Base-by-base conservation (phyloP, 2,113 vertebrate species). In the Anser brachyrhynchus region DNA sequence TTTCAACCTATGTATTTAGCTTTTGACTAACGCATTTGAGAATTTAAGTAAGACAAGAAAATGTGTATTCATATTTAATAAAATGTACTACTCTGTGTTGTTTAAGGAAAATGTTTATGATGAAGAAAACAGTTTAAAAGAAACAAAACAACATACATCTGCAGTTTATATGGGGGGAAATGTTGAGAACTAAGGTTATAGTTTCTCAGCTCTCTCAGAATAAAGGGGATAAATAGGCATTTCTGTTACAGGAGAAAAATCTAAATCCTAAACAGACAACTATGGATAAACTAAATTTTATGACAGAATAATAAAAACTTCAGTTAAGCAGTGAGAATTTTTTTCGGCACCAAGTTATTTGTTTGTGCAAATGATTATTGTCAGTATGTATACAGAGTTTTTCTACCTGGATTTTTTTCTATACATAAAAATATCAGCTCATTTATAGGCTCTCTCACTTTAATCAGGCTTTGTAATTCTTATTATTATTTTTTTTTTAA, bases 161-260 rank as follows among this genome's bases (percentile, higher is more conserved):
- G 21, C 46, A 79, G 44, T 18, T 76, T 77, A 26, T 41, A 78
- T 46, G 25, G 81, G 95, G 62, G 77, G 61, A 92, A 73, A 92
- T 80, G n/a, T 85, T 81, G 39, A 57, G 43, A 91, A 44, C 52
- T 87, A 67, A 67, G 33, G 33, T 94, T 92, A 65, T 26, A 86
- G 84, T 86, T 62, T 75, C 75, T 52, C 69, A 74, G 71, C 39
- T 79, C 80, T 83, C 61, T 88, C 73, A 78, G 59, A 58, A 65
- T 65, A 43, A 84, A 90, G 70, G 73, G 83, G 74, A 49, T 75
- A 90, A 82, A 90, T 33, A 89, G 85, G 67, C 11, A 37, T 61
- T 52, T 71, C 23, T 74, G 18, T 84, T 62, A 35, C 7, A 79
- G 43, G 84, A 81, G 29, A 74, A 97, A 95, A 95, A 89, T 87